Evolutionary conservation across 2,888 invertebrate genomes (phyloP).

Genomic region (Diarsia dahlii): DNA sequence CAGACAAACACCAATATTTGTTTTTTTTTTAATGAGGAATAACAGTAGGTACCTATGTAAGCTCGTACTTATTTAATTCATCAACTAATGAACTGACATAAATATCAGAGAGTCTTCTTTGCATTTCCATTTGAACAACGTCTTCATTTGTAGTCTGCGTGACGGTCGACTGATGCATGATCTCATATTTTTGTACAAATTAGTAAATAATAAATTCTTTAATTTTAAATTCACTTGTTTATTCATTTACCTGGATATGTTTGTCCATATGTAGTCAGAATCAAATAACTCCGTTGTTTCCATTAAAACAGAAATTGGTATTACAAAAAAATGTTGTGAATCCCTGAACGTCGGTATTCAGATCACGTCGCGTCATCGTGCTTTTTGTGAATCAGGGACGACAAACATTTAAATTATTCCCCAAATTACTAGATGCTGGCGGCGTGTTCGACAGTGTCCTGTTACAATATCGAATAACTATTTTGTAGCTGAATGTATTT

Average conservation of each 20-base stretch:
- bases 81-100: slow-evolving; percentile 27
- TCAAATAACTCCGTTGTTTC: slow-evolving; percentile 41
- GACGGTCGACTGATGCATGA: background rate
- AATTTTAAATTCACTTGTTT: slow-evolving; percentile 35
- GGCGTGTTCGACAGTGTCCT: slow-evolving; percentile 45
- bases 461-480: slow-evolving; percentile 61
- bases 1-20: background rate
- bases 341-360: slow-evolving; percentile 63
- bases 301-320: slow-evolving; percentile 60
- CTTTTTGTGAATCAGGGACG: slow-evolving; percentile 73
- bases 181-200: background rate
- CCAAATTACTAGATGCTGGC: slow-evolving; percentile 68
- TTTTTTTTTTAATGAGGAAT: slow-evolving; percentile 1
- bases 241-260: slow-evolving; percentile 40
- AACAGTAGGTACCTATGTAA: no score
- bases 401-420: slow-evolving; percentile 74
- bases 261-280: slow-evolving; percentile 35
- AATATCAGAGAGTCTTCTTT: slow-evolving; percentile 15
- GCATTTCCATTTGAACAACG: slow-evolving; percentile 12
- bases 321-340: slow-evolving; percentile 61
- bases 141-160: background rate
- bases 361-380: slow-evolving; percentile 70
- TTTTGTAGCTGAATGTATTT: slow-evolving; percentile 59
- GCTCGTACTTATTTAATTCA: slow-evolving; percentile 30
- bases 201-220: background rate